These are phyloP conservation scores for Hydrozoanthus tunicans DNA, from an alignment of 64 coral and sea anemone genomes.

Conservation along the genomic window DNA sequence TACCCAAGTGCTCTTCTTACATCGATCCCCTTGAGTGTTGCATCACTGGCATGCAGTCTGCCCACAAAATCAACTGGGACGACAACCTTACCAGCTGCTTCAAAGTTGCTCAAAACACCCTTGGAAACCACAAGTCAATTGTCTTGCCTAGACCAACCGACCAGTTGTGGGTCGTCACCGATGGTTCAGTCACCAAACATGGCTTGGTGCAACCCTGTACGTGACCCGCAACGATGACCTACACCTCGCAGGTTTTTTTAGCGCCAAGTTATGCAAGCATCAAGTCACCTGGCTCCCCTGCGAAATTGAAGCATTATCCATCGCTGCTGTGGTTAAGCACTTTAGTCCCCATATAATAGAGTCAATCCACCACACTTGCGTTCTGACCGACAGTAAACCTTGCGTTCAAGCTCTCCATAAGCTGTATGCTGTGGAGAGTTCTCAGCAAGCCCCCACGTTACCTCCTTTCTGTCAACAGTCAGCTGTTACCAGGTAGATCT, in stretches of 20 bases:
- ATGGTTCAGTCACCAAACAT: not conserved
- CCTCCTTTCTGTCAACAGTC: not conserved
- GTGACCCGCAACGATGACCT: not conserved
- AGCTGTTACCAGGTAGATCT: not conserved
- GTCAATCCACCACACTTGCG: not conserved
- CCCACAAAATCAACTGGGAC: not conserved
- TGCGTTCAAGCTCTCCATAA: not conserved
- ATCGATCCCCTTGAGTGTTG: not conserved
- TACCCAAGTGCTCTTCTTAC: not conserved
- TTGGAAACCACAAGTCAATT: not conserved
- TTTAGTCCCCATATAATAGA: not conserved
- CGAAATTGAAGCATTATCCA: not conserved
- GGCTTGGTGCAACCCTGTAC: not conserved
- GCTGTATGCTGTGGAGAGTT: not conserved
- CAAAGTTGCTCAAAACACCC: not conserved
- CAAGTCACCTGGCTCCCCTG: conserved; percentile 7
- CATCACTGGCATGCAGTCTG: not conserved
- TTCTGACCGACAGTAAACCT: not conserved
- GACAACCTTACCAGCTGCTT: not conserved
- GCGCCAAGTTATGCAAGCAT: not conserved
- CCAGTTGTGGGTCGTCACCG: not conserved
- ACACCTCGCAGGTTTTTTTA: conserved; percentile 1
- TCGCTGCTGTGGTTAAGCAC: not conserved
- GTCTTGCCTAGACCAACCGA: not conserved
- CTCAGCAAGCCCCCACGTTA: not conserved